Evolutionary conservation across 1,140 invertebrate species (phyloP).

Genomic region (Nephotettix cincticeps): DNA sequence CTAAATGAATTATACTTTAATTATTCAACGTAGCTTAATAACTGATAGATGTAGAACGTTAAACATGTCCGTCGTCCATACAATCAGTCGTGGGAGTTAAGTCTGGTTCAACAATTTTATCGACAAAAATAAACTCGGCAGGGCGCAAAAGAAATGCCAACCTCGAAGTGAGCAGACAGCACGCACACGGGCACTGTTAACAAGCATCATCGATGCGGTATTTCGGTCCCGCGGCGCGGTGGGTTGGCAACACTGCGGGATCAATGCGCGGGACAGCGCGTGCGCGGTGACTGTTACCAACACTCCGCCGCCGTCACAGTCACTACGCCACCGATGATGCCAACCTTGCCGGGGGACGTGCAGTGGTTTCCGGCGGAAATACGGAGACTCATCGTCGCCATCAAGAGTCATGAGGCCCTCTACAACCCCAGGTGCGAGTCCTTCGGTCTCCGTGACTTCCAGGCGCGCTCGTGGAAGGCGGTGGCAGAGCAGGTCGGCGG

Average conservation of each 20-base stretch:
- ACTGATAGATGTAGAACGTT: too few species aligned
- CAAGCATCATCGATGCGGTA: too few species aligned
- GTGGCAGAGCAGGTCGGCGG: not conserved
- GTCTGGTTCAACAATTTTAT: too few species aligned
- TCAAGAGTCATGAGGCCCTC: not conserved
- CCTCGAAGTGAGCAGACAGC: too few species aligned
- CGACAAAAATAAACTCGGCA: too few species aligned
- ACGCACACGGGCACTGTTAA: too few species aligned
- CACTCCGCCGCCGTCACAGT: too few species aligned
- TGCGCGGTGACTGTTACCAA: not conserved
- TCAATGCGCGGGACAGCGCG: not conserved
- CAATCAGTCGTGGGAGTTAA: too few species aligned
- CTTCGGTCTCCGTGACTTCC: not conserved
- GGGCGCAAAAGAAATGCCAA: too few species aligned
- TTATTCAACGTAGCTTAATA: too few species aligned
- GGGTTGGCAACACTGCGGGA: not conserved
- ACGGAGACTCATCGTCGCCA: not conserved
- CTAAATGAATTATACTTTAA: too few species aligned
- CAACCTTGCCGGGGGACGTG: not conserved
- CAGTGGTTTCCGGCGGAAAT: slow-evolving; percentile 13
- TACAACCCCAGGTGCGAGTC: not conserved
- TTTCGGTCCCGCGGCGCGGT: not conserved
- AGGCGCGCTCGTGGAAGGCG: not conserved
- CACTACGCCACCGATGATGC: slow-evolving; percentile 2
- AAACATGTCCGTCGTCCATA: too few species aligned